These are phyloP conservation scores for Pseudomyrmex flavicornis DNA, from an alignment of 1,140 invertebrate species.

Conservation along the genomic window DNA sequence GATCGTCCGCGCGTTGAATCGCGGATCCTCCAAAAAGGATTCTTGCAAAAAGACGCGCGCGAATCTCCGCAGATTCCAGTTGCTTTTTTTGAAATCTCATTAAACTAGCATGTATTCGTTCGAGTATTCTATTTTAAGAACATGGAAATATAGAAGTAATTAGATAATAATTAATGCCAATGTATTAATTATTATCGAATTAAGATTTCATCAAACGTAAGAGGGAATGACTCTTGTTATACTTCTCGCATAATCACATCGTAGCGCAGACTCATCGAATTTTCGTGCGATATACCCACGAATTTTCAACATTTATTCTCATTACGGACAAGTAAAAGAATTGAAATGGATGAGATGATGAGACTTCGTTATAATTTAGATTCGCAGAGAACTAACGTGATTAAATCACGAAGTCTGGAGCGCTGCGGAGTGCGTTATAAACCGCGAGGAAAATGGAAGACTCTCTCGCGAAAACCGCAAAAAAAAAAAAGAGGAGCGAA, in stretches of 20 bases:
- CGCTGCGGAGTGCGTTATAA: neutral
- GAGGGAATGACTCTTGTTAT: too few relatives aligned
- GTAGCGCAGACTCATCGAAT: neutral
- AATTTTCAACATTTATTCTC: conserved; percentile 40
- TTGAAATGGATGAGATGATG: conserved; percentile 22
- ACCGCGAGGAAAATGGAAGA: conserved; percentile 22
- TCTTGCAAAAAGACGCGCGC: conserved; percentile 60
- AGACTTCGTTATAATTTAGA: conserved; percentile 34
- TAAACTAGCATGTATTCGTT: conserved; percentile 67
- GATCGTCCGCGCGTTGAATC: neutral
- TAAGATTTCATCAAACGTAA: too few relatives aligned
- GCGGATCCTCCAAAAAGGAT: conserved; percentile 43
- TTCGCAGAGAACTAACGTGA: neutral
- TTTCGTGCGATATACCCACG: neutral
- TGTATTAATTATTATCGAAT: neutral
- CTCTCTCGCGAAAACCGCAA: neutral
- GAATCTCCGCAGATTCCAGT: conserved; percentile 46
- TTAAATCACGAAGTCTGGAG: conserved; percentile 1
- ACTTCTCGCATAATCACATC: neutral
- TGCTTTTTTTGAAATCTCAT: conserved; percentile 70
- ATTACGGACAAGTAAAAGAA: conserved; percentile 15
- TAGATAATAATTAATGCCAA: conserved; percentile 25
- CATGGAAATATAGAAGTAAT: too few relatives aligned
- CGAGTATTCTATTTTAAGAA: conserved; percentile 45
- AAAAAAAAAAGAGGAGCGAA: neutral